A percentile compares a stretch with the other conserved stretches of the same genome.
These are phyloP conservation scores for Enteromius viviparus DNA, from an alignment of 2,797 vertebrate species.

Conservation along the genomic window DNA sequence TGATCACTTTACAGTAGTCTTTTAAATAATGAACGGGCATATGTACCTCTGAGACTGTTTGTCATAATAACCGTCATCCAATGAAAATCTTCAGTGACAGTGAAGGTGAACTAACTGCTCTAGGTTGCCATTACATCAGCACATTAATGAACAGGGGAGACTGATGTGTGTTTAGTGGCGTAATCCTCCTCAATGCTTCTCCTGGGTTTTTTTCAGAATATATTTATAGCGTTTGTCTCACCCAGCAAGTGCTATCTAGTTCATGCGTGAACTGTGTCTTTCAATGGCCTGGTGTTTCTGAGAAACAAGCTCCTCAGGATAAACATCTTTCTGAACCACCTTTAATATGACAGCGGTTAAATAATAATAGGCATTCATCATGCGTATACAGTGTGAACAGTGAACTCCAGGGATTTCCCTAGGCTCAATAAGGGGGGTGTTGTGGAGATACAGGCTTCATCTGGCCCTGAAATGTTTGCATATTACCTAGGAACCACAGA, in stretches of 20 bases:
- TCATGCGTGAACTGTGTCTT: conserved; percentile 25
- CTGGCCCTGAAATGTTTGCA: conserved; percentile 18
- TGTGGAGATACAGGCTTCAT: conserved; percentile 9
- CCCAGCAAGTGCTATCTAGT: conserved; percentile 36
- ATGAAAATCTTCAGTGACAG: not conserved
- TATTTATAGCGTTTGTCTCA: conserved; percentile 55
- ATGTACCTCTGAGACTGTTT: conserved; percentile 13
- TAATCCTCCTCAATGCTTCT: conserved; percentile 21
- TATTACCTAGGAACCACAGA: conserved; percentile 27
- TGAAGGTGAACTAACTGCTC: conserved; percentile 36
- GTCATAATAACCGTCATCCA: conserved; percentile 41
- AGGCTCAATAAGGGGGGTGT: not conserved
- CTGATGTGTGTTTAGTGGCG: not conserved
- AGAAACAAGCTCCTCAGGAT: conserved; percentile 19
- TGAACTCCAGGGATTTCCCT: conserved; percentile 34
- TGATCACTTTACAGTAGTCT: conserved; percentile 23
- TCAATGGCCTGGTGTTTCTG: conserved; percentile 40
- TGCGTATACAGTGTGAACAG: conserved; percentile 9
- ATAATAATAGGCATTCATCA: conserved; percentile 53
- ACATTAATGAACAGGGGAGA: conserved; percentile 9
- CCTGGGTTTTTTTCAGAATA: not conserved
- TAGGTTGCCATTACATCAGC: conserved; percentile 34
- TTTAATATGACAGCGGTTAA: conserved; percentile 20
- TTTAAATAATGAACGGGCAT: conserved; percentile 37
- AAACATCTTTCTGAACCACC: conserved; percentile 26